Evolutionary conservation across 2,113 vertebrate genomes (phyloP), one percentile per base, ranked within the genome.

Genomic region (Crypturellus undulatus): DNA sequence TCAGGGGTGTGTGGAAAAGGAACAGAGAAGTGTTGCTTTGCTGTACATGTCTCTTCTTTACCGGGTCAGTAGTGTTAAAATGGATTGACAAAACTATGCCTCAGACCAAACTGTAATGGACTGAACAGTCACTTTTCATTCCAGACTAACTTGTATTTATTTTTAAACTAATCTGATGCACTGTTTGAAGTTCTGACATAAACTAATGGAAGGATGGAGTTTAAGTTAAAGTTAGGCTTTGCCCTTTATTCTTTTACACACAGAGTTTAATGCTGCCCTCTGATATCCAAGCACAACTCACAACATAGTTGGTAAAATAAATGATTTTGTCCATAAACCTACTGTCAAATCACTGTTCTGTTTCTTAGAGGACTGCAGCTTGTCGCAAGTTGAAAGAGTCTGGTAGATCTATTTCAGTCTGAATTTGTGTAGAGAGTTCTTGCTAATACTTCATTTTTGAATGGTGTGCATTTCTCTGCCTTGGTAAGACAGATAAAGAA

Each of bases 161-260:
- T 93, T 93, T 90, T 54, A 84, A 90, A 82, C 15, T 51, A 56
- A 63, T 47, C 20, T 79, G 54, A 73, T 64, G 42, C 10, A 76
- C 52, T 36, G 15, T 60, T 60, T 79, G 89, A 76, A 47, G 9
- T 68, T 84, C 52, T 72, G 58, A 72, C 63, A 79, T 30, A 62
- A 81, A 42, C 30, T 81, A 67, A 49, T 56, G 32, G 56, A 73
- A 84, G 6, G 36, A 63, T 68, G 40, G 69, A 64, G 43, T 84
- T 91, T 71, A 71, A 34, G 8, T 72, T 84, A 76, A 47, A 32
- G 8, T 62, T 84, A 76, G 28, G 60, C 68, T 80, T 17, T 52
- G 5, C 83, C 32, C 15, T 12, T 65, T 84, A 68, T 42, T 15
- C 9, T 78, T 68, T 84, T 68, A 21, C 17, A 36, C 14, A 22